phyloP scores from a whole-genome alignment of 2,888 invertebrate species.

The Aphodius granarius region DNA sequence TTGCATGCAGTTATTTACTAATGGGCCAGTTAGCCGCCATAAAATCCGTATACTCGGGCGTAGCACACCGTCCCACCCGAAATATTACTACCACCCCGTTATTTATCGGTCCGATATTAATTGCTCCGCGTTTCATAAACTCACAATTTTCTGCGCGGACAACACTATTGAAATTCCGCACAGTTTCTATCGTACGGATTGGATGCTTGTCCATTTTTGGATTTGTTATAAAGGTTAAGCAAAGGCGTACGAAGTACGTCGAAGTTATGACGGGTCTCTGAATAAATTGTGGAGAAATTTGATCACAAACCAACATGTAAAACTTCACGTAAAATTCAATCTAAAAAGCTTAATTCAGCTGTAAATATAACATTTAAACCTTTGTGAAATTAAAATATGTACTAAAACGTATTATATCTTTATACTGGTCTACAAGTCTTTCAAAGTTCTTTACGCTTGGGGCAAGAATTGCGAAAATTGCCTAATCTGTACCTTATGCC shows the following conservation, averaged over 20 bases:
- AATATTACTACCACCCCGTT: conserved; percentile 40
- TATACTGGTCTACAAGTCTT: too few relatives aligned
- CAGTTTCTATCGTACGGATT: background rate
- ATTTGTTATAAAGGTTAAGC: background rate
- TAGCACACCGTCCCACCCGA: conserved; percentile 33
- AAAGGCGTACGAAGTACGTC: background rate
- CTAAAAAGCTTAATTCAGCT: too few relatives aligned
- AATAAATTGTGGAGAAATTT: background rate
- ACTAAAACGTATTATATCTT: too few relatives aligned
- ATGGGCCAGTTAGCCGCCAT: conserved; percentile 47
- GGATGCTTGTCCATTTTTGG: background rate
- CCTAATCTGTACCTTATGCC: background rate
- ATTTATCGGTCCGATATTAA: conserved; percentile 41
- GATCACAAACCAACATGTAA: too few relatives aligned
- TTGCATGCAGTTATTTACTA: conserved; percentile 43
- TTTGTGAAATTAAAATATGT: too few relatives aligned
- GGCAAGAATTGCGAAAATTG: background rate
- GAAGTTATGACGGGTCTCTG: background rate
- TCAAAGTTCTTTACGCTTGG: background rate
- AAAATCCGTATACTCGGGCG: conserved; percentile 36
- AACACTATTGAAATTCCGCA: background rate
- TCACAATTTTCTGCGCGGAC: conserved; percentile 18
- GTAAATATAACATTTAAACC: too few relatives aligned
- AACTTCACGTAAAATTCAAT: too few relatives aligned
- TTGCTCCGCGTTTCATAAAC: conserved; percentile 27